Conservation (phyloP, 2,888 invertebrate species). For the Eucera pruinosa region DNA sequence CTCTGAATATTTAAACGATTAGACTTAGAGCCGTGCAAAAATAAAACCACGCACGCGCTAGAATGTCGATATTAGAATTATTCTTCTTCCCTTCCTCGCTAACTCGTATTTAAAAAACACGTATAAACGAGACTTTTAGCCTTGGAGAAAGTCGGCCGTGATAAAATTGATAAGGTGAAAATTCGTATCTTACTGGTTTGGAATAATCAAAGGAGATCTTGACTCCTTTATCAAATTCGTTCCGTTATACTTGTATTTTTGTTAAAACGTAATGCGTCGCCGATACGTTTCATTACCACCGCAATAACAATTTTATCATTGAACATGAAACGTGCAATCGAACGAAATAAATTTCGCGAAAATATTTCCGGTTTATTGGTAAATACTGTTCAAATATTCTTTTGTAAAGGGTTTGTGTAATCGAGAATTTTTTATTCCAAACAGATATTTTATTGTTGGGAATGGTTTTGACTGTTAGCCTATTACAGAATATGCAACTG, state of each 20-base stretch:
- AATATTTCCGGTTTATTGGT: conserved; percentile 13
- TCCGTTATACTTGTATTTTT: background rate
- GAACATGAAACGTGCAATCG: background rate
- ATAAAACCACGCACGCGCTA: background rate
- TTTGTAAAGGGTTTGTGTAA: background rate
- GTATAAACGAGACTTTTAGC: too few relatives aligned
- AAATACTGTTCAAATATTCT: background rate
- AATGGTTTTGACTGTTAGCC: too few relatives aligned
- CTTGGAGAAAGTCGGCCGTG: background rate
- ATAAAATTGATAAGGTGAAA: conserved; percentile 4
- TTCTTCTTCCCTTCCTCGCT: background rate
- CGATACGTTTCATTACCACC: conserved; percentile 16
- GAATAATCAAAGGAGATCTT: conserved; percentile 13
- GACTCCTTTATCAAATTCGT: background rate
- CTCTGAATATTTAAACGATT: conserved; percentile 40
- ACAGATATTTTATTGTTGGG: too few relatives aligned
- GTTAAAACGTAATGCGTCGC: background rate
- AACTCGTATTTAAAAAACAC: background rate
- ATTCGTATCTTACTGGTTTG: background rate
- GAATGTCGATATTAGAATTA: background rate
- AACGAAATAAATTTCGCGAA: conserved; percentile 3
- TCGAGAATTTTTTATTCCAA: background rate
- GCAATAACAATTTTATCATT: conserved; percentile 27
- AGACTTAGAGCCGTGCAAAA: conserved; percentile 11
- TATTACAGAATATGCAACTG: too few relatives aligned